Evolutionary conservation across 2,888 invertebrate genomes (phyloP), one percentile per base, ranked within the genome.

Genomic region (Chelonus formosanus): DNA sequence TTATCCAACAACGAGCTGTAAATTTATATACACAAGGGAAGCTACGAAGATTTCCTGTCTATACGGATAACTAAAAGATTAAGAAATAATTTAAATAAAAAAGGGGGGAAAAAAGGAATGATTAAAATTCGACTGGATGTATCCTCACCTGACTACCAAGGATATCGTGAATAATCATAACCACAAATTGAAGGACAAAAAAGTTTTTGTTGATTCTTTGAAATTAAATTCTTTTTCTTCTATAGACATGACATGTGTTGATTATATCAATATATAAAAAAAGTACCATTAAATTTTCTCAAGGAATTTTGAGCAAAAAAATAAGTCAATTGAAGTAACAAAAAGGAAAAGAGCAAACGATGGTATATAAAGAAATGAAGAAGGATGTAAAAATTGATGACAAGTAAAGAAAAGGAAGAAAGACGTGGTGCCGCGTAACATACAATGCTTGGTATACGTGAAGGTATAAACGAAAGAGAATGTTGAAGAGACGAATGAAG

Each of bases 1-100:
- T 81, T 76, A 77, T 72, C 74, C 67, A 65, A 67, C 74, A 73
- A 71, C 75, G 71, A 75, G 73, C 65, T 35, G 20, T n/a, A 20
- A 8, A 34, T 56, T 55, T 64, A 60, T 55, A 55, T 48, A 57
- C 55, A 48, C 61, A 66, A 53, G 67, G 47, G 64, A 67, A 58
- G 57, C 43, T 63, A 64, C 63, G 57, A 70, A 71, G 63, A 70
- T 64, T 71, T 67, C 65, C 68, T 66, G 65, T 54, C 65, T 32
- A 35, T 44, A n/a, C 36, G 32, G n/a, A 44, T 43, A 57, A 36
- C 48, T 47, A 34, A 60, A 57, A 59, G 20, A 20, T 20, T 20
- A 20, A 47, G 63, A 52, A 47, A 31, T 47, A 60, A n/a, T 43
- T 36, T 20, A 44, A 56, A 69, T 43, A 61, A 43, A 65, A 63